phyloP scores from a whole-genome alignment of 2,888 invertebrate genomes.

The Pachydiplax longipennis region DNA sequence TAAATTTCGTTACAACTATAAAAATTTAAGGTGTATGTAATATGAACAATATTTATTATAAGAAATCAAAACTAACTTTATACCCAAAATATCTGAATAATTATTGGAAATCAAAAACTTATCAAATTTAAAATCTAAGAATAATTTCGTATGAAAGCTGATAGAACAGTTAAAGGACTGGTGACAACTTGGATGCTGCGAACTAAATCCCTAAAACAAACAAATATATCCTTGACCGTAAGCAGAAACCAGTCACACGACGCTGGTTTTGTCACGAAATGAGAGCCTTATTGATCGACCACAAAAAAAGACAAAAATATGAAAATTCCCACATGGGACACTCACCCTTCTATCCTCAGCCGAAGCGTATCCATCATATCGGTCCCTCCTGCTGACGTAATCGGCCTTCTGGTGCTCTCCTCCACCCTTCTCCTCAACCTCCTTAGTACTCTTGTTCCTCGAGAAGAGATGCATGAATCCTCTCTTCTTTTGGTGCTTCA shows the following conservation, averaged over 20 bases:
- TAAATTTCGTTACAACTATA: no score
- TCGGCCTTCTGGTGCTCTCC: not conserved
- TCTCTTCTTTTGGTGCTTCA: not conserved
- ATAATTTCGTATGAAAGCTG: no score
- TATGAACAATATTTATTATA: no score
- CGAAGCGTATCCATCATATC: constrained; percentile 20
- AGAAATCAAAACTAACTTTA: no score
- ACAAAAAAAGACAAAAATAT: not conserved
- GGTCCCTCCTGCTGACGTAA: constrained; percentile 4
- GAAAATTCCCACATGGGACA: not conserved
- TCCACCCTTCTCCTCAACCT: constrained; percentile 9
- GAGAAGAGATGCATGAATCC: constrained; percentile 24
- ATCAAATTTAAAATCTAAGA: no score
- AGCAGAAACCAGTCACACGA: not conserved
- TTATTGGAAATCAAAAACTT: no score
- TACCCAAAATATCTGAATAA: no score
- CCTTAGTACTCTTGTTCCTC: constrained; percentile 20
- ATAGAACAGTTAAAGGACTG: no score
- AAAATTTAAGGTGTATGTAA: no score
- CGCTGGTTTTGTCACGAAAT: not conserved
- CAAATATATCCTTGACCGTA: not conserved
- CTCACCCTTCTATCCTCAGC: constrained; percentile 35
- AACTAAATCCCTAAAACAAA: not conserved
- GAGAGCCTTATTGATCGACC: not conserved
- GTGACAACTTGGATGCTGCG: no score